Conservation (phyloP, 1,140 invertebrate species). For the Diploscapter pachys region DNA sequence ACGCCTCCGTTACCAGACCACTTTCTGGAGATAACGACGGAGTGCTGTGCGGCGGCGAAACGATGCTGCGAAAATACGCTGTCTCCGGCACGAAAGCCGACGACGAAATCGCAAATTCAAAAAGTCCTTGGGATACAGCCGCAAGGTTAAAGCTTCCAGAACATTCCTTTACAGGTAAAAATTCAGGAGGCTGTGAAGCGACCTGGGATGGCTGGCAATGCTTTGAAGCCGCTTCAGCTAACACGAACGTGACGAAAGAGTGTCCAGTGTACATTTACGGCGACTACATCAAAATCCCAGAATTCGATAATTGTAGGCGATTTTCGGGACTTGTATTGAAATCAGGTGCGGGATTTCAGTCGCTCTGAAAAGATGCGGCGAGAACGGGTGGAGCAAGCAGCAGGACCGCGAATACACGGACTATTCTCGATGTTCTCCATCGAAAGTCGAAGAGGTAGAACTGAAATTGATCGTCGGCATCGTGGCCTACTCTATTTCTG, state of each 20-base stretch:
- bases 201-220: constrained; percentile 65
- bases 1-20: constrained; percentile 8
- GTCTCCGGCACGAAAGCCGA: not conserved
- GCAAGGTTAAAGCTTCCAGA: not conserved
- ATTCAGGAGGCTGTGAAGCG: constrained; percentile 52
- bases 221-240: constrained; percentile 52
- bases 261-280: constrained; percentile 61
- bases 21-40: constrained; percentile 12
- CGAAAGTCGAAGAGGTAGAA: constrained; percentile 37
- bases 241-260: constrained; percentile 33
- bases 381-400: not conserved
- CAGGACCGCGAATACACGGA: not conserved
- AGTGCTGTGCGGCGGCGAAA: constrained; percentile 29
- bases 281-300: not conserved
- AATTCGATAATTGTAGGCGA: not conserved
- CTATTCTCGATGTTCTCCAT: constrained; percentile 6
- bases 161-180: not conserved
- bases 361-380: not conserved
- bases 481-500: constrained; percentile 59
- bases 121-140: not conserved
- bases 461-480: constrained; percentile 47
- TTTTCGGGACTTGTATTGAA: not conserved
- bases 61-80: constrained; percentile 30
- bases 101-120: constrained; percentile 3
- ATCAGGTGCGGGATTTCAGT: too few relatives aligned